Evolutionary conservation across 2,888 invertebrate genomes (phyloP).

Genomic region (Drosophila barbarae): DNA sequence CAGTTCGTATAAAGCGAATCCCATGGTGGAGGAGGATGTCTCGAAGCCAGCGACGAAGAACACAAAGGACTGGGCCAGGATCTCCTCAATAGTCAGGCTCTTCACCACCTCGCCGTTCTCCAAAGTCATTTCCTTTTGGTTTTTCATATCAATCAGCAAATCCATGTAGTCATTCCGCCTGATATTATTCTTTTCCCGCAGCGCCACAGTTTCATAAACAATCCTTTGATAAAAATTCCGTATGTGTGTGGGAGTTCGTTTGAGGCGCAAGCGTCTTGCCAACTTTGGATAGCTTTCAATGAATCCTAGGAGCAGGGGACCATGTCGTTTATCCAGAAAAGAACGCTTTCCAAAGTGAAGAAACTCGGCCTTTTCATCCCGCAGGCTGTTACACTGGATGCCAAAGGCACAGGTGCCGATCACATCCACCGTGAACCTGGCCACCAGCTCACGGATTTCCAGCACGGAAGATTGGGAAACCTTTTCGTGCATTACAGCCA

Average conservation of each 20-base stretch:
- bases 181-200: slow-evolving; percentile 74
- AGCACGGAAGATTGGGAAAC: slow-evolving; percentile 10
- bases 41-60: slow-evolving; percentile 82
- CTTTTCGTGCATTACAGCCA: slow-evolving; percentile 42
- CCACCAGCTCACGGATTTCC: slow-evolving; percentile 28
- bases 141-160: slow-evolving; percentile 79
- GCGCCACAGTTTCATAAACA: slow-evolving; percentile 76
- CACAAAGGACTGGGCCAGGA: slow-evolving; percentile 74
- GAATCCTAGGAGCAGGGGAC: slow-evolving; percentile 25
- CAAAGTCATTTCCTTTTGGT: slow-evolving; percentile 35
- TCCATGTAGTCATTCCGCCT: slow-evolving; percentile 81
- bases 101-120: slow-evolving; percentile 54
- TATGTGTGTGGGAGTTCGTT: slow-evolving; percentile 50
- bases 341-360: slow-evolving; percentile 52
- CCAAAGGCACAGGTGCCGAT: slow-evolving; percentile 80
- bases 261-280: slow-evolving; percentile 77
- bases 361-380: slow-evolving; percentile 74
- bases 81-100: slow-evolving; percentile 75
- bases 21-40: slow-evolving; percentile 83
- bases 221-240: slow-evolving; percentile 72
- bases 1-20: slow-evolving; percentile 77
- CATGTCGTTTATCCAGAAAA: slow-evolving; percentile 47
- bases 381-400: slow-evolving; percentile 78
- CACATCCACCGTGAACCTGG: slow-evolving; percentile 78
- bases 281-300: slow-evolving; percentile 44